These are phyloP conservation scores for Barnardius zonarius DNA, from an alignment of 2,113 vertebrate species.

Conservation along the genomic window DNA sequence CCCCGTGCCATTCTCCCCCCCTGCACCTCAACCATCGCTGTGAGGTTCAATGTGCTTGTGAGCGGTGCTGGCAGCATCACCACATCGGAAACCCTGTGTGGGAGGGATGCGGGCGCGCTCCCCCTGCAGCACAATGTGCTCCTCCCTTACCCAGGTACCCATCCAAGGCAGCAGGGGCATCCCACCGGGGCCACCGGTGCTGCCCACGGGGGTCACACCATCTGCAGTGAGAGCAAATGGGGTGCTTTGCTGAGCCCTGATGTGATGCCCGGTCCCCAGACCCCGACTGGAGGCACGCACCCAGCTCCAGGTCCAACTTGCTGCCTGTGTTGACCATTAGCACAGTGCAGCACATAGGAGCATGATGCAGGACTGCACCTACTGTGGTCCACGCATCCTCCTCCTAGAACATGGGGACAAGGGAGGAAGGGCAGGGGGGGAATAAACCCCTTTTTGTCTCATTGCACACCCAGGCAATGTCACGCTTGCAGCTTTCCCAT, in stretches of 20 bases:
- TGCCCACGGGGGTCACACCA: not conserved
- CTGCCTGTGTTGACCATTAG: not conserved
- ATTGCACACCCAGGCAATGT: too few relatives aligned
- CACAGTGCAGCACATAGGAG: not conserved
- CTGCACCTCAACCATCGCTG: accelerated
- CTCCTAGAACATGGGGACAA: accelerated
- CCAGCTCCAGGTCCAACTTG: not conserved
- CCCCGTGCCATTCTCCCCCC: not conserved
- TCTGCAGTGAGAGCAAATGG: not conserved
- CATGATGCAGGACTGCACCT: not conserved
- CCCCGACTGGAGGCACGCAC: accelerated
- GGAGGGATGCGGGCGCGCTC: not conserved
- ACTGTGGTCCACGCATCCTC: not conserved
- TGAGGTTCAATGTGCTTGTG: not conserved
- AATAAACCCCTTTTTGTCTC: not conserved
- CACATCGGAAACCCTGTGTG: constrained; percentile 42
- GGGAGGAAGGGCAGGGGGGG: not conserved
- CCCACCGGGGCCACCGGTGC: accelerated
- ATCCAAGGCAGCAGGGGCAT: not conserved
- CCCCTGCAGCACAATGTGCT: not conserved
- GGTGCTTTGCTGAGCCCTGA: accelerated
- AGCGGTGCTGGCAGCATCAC: not conserved
- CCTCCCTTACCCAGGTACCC: accelerated
- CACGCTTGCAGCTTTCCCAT: not conserved
- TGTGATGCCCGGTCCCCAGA: accelerated